Conservation (phyloP, 2,888 invertebrate genomes). For the Cremastinae sp. region DNA sequence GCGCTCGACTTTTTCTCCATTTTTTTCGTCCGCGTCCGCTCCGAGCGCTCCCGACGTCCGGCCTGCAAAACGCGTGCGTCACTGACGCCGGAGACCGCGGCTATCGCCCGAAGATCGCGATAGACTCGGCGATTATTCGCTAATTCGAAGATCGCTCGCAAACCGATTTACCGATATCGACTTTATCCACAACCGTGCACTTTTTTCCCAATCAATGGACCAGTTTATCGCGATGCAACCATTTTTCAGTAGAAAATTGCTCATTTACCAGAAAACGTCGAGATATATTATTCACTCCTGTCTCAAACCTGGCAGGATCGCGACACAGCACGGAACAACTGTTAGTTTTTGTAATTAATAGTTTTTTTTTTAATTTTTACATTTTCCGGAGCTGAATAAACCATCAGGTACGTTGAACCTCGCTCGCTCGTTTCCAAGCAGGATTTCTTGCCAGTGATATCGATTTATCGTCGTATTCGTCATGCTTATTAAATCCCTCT, state of each 20-base stretch:
- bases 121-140: slow-evolving; percentile 49
- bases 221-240: slow-evolving; percentile 8
- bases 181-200: neutral
- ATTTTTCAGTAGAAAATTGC: neutral
- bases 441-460: too few species aligned
- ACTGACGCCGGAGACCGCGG: slow-evolving; percentile 46
- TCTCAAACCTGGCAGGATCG: too few species aligned
- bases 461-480: too few species aligned
- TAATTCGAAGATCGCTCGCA: slow-evolving; percentile 48
- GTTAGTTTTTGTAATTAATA: too few species aligned
- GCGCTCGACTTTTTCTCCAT: slow-evolving; percentile 33
- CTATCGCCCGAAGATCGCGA: slow-evolving; percentile 53
- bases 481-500: too few species aligned
- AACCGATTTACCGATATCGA: slow-evolving; percentile 1
- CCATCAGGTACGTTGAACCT: too few species aligned
- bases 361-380: too few species aligned
- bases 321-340: too few species aligned
- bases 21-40: neutral
- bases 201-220: neutral
- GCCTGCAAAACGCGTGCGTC: slow-evolving; percentile 49
- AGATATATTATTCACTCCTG: too few species aligned
- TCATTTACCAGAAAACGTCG: neutral
- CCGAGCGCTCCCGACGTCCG: slow-evolving; percentile 17
- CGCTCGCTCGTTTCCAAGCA: too few species aligned
- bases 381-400: too few species aligned